Percentiles rank a stretch among this genome's conserved stretches.
These are phyloP conservation scores for Bombus confusus DNA, from an alignment of 1,140 invertebrate species.

Conservation along the genomic window DNA sequence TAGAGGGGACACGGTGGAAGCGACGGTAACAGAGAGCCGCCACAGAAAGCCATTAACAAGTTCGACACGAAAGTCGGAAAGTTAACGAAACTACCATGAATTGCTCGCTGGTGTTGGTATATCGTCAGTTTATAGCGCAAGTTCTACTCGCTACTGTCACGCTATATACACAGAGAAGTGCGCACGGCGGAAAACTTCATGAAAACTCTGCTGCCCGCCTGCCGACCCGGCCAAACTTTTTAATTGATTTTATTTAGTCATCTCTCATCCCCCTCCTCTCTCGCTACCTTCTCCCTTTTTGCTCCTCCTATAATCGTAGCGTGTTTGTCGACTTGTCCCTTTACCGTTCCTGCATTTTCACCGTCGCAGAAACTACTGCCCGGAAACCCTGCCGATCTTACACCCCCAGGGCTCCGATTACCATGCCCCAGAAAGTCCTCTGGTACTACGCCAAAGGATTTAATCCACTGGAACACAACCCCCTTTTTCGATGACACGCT, in stretches of 20 bases:
- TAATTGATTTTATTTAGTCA: slow-evolving; percentile 71
- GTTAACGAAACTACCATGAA: slow-evolving; percentile 62
- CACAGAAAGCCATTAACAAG: slow-evolving; percentile 66
- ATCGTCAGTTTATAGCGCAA: slow-evolving; percentile 61
- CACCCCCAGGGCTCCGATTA: slow-evolving; percentile 37
- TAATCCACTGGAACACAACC: slow-evolving; percentile 15
- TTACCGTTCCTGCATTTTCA: slow-evolving; percentile 46
- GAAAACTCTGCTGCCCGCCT: slow-evolving; percentile 46
- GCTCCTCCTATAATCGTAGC: too few relatives aligned
- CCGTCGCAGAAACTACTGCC: slow-evolving; percentile 35
- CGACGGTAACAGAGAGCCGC: slow-evolving; percentile 57
- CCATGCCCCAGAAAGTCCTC: slow-evolving; percentile 36
- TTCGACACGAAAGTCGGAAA: slow-evolving; percentile 65
- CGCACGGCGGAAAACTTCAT: slow-evolving; percentile 51
- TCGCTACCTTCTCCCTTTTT: background rate
- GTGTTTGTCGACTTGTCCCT: slow-evolving; percentile 9
- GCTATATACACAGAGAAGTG: background rate
- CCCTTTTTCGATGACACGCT: slow-evolving; percentile 1
- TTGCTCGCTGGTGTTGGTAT: slow-evolving; percentile 56
- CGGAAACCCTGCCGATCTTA: slow-evolving; percentile 19
- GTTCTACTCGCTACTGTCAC: slow-evolving; percentile 45
- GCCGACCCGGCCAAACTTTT: slow-evolving; percentile 61
- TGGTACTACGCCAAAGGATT: slow-evolving; percentile 14
- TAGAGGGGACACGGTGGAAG: background rate
- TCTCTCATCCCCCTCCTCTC: background rate